Percentiles rank a stretch among this genome's conserved stretches.
These are phyloP conservation scores for Champsocephalus gunnari DNA, from an alignment of 2,797 vertebrate genomes.

Conservation along the genomic window DNA sequence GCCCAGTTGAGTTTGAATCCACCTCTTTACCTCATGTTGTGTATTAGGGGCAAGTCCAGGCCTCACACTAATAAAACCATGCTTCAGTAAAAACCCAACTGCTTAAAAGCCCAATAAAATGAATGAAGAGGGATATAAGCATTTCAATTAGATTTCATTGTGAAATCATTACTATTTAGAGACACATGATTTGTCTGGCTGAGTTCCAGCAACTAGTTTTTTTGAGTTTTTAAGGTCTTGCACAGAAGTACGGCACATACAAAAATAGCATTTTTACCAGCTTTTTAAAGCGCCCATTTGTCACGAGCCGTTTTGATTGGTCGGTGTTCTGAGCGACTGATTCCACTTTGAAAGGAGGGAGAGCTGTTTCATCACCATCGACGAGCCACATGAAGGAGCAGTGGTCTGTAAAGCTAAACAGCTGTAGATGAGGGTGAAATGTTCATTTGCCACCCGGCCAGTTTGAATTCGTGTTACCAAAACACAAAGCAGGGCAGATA, in stretches of 20 bases:
- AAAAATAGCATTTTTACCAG: conserved; percentile 35
- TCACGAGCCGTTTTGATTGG: conserved; percentile 64
- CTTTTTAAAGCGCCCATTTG: conserved; percentile 4
- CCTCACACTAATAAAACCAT: conserved; percentile 65
- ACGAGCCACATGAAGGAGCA: conserved; percentile 57
- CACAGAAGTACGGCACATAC: conserved; percentile 9
- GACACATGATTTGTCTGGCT: conserved; percentile 33
- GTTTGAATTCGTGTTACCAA: conserved; percentile 22
- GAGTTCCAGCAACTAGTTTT: conserved; percentile 18
- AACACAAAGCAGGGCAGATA: conserved; percentile 3
- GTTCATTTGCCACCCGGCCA: conserved; percentile 33
- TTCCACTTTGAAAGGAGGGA: conserved; percentile 19
- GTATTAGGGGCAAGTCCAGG: conserved; percentile 44
- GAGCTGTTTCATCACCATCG: conserved; percentile 46
- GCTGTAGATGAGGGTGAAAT: conserved; percentile 53
- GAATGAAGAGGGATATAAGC: conserved; percentile 47
- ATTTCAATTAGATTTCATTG: conserved; percentile 58
- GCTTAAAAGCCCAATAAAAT: conserved; percentile 71
- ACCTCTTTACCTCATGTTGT: conserved; percentile 55
- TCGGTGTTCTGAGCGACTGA: conserved; percentile 56
- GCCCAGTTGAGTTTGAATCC: conserved; percentile 30
- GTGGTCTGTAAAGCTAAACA: conserved; percentile 53
- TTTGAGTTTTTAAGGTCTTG: neutral
- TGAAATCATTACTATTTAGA: conserved; percentile 56
- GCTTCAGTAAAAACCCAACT: conserved; percentile 62